Base-by-base conservation (phyloP, 2,113 vertebrate genomes). In the sheep (Ovis aries) region DNA sequence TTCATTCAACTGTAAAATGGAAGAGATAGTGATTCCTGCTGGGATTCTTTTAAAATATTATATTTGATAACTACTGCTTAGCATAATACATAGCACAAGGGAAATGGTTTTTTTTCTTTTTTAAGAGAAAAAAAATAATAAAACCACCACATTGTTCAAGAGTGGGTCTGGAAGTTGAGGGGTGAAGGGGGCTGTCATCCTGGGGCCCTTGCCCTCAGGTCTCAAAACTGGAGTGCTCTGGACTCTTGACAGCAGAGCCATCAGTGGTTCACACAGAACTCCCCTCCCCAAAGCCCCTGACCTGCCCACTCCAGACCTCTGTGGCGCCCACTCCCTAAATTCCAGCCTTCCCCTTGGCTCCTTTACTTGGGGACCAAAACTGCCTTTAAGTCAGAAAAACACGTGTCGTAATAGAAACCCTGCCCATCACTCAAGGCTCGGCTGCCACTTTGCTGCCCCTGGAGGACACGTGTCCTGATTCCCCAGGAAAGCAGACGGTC, bases 401-500 rank as follows among this genome's bases (percentile, higher is more conserved):
- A 45, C 8, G 13, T 40, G 64, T 43, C 78, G 80, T 36, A 67
- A 80, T 33, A 67, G 27, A 36, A 85, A 52, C 43, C 2, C n/a
- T 55, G 64, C 15, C 48, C 64, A 7, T 53, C 78, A 59, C 31
- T 23, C 45, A 1, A 55, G 45, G 19, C n/a, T 25, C 5, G 53
- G 40, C 36, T 40, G 84, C 43, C 74, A 19, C 5, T 0, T 0
- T 4, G 11, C 29, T 6, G 5, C 78, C 29, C 45, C 55, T 4
- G 0, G 74, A 78, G 83, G n/a, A 8, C 7, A 0, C 0, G 0
- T 1, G 29, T 15, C 48, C 64, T 27, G 3, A n/a, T 5, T 64
- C 13, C 3, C 29, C 59, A 6, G 80, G 45, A 16, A 60, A 48
- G 23, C 33, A 0, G 25, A 4, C 19, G 1, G 31, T 9, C 27